Evolutionary conservation across 2,888 invertebrate genomes (phyloP).

Genomic region (Agrochola lychnidis): DNA sequence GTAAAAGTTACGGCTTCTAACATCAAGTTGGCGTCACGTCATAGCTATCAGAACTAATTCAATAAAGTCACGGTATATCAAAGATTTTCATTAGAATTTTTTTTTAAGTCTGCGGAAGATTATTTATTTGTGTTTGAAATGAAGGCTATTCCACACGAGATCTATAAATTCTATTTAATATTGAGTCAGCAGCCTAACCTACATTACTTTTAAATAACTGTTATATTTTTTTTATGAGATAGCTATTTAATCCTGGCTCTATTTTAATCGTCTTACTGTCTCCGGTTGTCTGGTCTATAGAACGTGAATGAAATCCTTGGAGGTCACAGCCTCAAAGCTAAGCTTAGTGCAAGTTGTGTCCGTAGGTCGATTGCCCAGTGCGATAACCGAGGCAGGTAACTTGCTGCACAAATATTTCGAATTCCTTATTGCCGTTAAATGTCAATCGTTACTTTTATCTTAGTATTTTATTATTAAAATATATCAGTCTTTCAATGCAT

Average conservation of each 20-base stretch:
- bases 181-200: slow-evolving; percentile 5
- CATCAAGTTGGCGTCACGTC: neutral
- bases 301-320: slow-evolving; percentile 42
- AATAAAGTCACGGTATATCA: slow-evolving; percentile 20
- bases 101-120: neutral
- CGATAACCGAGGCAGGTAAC: slow-evolving; percentile 58
- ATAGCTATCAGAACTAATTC: slow-evolving; percentile 14
- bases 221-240: slow-evolving; percentile 13
- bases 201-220: slow-evolving; percentile 14
- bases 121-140: slow-evolving; percentile 12
- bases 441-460: slow-evolving; percentile 13
- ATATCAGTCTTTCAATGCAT: slow-evolving; percentile 13
- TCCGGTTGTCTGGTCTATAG: slow-evolving; percentile 9
- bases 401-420: slow-evolving; percentile 55
- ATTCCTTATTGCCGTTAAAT: slow-evolving; percentile 50
- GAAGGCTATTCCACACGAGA: slow-evolving; percentile 24
- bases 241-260: slow-evolving; percentile 9
- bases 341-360: slow-evolving; percentile 46
- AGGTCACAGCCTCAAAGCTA: slow-evolving; percentile 43
- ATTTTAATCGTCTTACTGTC: slow-evolving; percentile 35
- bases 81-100: neutral
- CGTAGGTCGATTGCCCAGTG: slow-evolving; percentile 58
- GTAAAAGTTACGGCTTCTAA: slow-evolving; percentile 17
- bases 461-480: slow-evolving; percentile 19
- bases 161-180: slow-evolving; percentile 11